Conservation (phyloP, 1,140 invertebrate species). For the Halesus radiatus region DNA sequence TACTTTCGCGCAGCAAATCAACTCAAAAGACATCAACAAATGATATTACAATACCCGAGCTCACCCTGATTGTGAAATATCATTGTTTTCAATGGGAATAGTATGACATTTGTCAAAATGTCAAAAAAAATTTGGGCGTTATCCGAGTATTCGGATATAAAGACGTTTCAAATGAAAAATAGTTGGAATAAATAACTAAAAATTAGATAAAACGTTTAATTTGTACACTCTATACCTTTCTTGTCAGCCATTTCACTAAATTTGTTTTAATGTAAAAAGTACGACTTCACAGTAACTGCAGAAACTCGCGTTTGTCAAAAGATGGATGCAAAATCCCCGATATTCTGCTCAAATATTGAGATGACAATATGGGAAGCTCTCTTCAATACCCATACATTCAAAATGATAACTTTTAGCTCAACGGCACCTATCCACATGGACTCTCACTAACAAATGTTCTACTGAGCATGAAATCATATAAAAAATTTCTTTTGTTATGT, state of each 20-base stretch:
- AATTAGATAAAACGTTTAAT: slow-evolving; percentile 36
- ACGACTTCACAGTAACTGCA: slow-evolving; percentile 44
- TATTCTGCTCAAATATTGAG: neutral
- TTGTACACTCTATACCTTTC: slow-evolving; percentile 48
- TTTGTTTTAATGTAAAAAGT: slow-evolving; percentile 36
- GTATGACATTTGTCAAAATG: slow-evolving; percentile 48
- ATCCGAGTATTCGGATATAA: slow-evolving; percentile 18
- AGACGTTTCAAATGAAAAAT: slow-evolving; percentile 31
- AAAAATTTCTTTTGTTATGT: no score
- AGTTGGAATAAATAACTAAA: slow-evolving; percentile 24
- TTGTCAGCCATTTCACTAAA: slow-evolving; percentile 49
- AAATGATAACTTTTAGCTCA: no score
- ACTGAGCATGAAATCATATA: no score
- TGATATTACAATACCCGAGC: neutral
- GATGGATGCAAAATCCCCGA: slow-evolving; percentile 43
- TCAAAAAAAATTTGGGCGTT: slow-evolving; percentile 48
- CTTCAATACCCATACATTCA: no score
- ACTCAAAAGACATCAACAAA: slow-evolving; percentile 5
- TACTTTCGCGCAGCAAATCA: neutral
- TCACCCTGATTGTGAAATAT: neutral
- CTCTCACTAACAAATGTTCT: no score
- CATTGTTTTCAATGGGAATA: slow-evolving; percentile 9
- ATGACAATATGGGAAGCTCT: no score
- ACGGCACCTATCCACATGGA: no score
- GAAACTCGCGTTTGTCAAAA: slow-evolving; percentile 49